Evolutionary conservation across 35 echinoderm and acorn worm genomes (phyloP).

Genomic region (Chiridota heheva): DNA sequence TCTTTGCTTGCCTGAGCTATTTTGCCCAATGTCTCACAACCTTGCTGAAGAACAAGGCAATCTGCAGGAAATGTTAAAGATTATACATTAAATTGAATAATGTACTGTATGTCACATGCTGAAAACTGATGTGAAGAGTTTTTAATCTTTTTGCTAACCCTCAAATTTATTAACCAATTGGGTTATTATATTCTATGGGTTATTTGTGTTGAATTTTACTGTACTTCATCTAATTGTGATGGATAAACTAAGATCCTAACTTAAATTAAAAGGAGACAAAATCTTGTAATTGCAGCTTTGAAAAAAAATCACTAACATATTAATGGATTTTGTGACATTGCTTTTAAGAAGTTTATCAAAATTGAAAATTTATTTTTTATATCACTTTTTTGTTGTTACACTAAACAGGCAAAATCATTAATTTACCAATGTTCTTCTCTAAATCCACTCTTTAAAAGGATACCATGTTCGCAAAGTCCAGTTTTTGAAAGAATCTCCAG

Average conservation of each 20-base stretch:
- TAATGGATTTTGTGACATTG: background rate
- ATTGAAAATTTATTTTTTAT: no score
- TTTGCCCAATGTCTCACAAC: constrained; percentile 25
- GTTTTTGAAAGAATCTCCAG: constrained; percentile 10
- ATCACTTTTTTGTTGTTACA: background rate
- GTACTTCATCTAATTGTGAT: no score
- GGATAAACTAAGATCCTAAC: background rate
- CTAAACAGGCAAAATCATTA: background rate
- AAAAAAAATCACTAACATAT: background rate
- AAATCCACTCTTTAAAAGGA: background rate
- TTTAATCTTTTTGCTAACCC: background rate
- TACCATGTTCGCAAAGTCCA: constrained; percentile 31
- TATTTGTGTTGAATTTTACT: no score
- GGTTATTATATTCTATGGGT: no score
- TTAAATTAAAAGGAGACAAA: background rate
- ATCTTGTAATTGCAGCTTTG: background rate
- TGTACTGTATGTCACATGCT: background rate
- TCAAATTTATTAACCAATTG: background rate
- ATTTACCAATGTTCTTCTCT: background rate
- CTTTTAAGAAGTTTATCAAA: background rate
- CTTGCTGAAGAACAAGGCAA: constrained; percentile 44
- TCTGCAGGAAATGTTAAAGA: constrained; percentile 1
- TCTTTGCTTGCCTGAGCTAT: constrained; percentile 5
- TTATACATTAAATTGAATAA: background rate
- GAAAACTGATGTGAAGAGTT: background rate